phyloP scores from a whole-genome alignment of 2,888 invertebrate genomes.

The Pandemis cinnamomeana region DNA sequence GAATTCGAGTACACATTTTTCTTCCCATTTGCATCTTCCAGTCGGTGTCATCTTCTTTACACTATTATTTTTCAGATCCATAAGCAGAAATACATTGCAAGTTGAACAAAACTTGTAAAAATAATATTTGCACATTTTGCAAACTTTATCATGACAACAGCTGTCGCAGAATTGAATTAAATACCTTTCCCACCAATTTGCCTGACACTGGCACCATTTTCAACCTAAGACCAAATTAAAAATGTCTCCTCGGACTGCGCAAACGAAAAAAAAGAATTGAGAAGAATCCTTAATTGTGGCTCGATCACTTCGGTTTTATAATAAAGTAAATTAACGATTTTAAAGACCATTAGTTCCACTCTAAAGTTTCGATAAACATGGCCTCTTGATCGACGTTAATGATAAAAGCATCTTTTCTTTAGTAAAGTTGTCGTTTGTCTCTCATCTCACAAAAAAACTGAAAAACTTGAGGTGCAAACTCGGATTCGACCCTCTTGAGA shows the following conservation, averaged over 20 bases:
- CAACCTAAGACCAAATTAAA: slow-evolving; percentile 12
- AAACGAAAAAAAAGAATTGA: not conserved
- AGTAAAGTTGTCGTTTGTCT: too few species aligned
- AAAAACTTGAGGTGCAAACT: too few species aligned
- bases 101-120: too few species aligned
- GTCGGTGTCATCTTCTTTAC: too few species aligned
- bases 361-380: not conserved
- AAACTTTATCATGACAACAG: not conserved
- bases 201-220: slow-evolving; percentile 11
- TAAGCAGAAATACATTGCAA: too few species aligned
- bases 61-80: too few species aligned
- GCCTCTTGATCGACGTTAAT: not conserved
- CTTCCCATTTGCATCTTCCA: too few species aligned
- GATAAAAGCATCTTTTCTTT: not conserved
- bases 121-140: too few species aligned
- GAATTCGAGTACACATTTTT: too few species aligned
- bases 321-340: not conserved
- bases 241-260: slow-evolving; percentile 8
- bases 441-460: too few species aligned
- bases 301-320: slow-evolving; percentile 3
- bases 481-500: too few species aligned
- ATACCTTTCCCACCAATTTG: slow-evolving; percentile 3
- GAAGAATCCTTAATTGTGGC: slow-evolving; percentile 3
- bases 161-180: slow-evolving; percentile 1
- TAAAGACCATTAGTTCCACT: not conserved